Evolutionary conservation across 2,113 vertebrate genomes (phyloP).

Genomic region (Nyctibius bracteatus): DNA sequence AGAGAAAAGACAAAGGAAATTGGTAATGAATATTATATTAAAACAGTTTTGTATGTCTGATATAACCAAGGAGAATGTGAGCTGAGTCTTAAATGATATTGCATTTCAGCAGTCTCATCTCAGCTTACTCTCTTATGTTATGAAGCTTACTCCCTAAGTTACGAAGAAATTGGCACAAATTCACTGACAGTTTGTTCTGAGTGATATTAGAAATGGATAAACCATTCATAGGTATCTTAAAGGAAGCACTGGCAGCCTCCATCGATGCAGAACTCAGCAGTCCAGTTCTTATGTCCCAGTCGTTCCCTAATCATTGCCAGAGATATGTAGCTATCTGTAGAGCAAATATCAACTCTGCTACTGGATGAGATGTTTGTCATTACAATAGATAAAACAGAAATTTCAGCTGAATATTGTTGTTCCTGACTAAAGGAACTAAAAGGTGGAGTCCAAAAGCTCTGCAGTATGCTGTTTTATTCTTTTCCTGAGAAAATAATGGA

Average conservation of each 20-base stretch:
- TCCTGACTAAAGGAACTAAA: not conserved
- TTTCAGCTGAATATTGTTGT: not conserved
- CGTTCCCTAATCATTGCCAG: not conserved
- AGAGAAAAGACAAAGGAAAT: not conserved
- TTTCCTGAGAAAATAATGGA: conserved; percentile 38
- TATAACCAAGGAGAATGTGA: not conserved
- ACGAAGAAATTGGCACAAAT: not conserved
- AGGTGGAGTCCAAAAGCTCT: not conserved
- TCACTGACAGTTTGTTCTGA: not conserved
- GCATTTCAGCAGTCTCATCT: not conserved
- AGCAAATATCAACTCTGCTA: not conserved
- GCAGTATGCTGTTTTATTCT: not conserved
- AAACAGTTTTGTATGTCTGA: not conserved
- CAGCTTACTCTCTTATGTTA: not conserved
- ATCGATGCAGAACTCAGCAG: not conserved
- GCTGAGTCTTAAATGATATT: not conserved
- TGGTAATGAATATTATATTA: not conserved
- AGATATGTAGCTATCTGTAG: not conserved
- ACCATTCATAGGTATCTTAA: not conserved
- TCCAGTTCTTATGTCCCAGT: not conserved
- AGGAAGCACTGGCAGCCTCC: not conserved
- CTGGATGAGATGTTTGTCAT: not conserved
- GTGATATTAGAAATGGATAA: not conserved
- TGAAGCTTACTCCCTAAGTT: not conserved
- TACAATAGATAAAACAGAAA: not conserved